These are phyloP conservation scores for Lasioglossum pauxillum DNA, from an alignment of 2,888 invertebrate species.

Conservation along the genomic window DNA sequence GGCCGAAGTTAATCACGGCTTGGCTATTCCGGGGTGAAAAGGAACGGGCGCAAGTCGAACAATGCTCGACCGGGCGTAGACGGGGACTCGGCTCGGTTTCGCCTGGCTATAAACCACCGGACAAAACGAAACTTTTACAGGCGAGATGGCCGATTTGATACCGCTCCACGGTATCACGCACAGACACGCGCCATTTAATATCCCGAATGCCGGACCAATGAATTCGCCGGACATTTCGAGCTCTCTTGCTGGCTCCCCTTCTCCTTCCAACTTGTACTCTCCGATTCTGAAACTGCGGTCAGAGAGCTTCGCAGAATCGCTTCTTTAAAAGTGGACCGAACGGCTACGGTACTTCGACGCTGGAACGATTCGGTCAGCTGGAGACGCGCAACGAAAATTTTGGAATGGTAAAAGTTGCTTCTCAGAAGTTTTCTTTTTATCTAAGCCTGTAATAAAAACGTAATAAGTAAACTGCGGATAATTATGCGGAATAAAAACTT, in stretches of 20 bases:
- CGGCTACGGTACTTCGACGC: background rate
- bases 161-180: background rate
- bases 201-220: background rate
- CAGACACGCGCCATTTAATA: constrained; percentile 2
- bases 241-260: background rate
- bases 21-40: constrained; percentile 49
- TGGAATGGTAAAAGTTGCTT: no score
- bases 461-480: no score
- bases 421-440: no score
- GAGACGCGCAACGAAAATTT: background rate
- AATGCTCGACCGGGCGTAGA: constrained; percentile 32
- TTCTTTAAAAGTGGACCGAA: background rate
- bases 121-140: constrained; percentile 31
- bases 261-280: background rate
- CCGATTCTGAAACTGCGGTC: background rate
- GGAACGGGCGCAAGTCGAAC: constrained; percentile 40
- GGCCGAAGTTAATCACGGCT: constrained; percentile 59
- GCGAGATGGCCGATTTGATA: constrained; percentile 24
- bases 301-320: background rate
- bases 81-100: constrained; percentile 18
- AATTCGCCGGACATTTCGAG: background rate
- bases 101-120: constrained; percentile 16
- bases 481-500: no score
- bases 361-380: background rate
- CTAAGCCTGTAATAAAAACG: background rate